Conservation (phyloP, 2,113 vertebrate species). For the Oenanthe oenanthe region DNA sequence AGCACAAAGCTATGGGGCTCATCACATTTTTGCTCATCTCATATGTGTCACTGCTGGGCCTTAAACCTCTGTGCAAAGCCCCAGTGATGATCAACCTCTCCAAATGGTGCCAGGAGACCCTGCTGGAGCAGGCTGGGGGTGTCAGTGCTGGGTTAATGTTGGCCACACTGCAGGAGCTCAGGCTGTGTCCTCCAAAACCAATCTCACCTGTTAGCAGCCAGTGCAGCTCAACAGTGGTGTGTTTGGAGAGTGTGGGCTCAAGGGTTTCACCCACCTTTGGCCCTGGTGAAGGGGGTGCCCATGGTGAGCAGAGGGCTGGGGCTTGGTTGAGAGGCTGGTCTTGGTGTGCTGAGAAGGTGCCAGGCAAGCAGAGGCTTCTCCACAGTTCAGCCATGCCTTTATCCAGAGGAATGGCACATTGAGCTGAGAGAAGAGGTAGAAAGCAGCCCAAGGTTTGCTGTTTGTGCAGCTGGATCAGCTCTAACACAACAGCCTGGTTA, state of each 20-base stretch:
- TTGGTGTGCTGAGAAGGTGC: not conserved
- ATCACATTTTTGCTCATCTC: not conserved
- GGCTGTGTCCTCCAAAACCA: not conserved
- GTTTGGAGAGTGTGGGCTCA: not conserved
- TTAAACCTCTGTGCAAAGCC: not conserved
- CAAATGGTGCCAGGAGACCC: not conserved
- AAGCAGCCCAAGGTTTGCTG: not conserved
- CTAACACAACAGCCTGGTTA: not conserved
- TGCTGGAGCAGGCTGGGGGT: not conserved
- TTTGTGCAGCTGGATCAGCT: not conserved
- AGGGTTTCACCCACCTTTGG: not conserved
- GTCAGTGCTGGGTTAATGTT: not conserved
- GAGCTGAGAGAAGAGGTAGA: not conserved
- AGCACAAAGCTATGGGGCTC: not conserved
- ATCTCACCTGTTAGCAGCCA: not conserved
- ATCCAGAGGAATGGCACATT: not conserved
- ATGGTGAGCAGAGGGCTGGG: rapidly evolving
- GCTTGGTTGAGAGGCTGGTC: rapidly evolving
- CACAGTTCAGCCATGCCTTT: not conserved
- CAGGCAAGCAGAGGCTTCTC: not conserved
- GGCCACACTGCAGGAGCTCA: not conserved
- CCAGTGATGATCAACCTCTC: not conserved
- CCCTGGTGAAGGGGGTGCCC: not conserved
- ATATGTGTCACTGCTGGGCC: rapidly evolving
- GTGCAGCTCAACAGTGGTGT: rapidly evolving